Base-by-base conservation (phyloP, 2,888 invertebrate species). In the Orchesella flavescens region DNA sequence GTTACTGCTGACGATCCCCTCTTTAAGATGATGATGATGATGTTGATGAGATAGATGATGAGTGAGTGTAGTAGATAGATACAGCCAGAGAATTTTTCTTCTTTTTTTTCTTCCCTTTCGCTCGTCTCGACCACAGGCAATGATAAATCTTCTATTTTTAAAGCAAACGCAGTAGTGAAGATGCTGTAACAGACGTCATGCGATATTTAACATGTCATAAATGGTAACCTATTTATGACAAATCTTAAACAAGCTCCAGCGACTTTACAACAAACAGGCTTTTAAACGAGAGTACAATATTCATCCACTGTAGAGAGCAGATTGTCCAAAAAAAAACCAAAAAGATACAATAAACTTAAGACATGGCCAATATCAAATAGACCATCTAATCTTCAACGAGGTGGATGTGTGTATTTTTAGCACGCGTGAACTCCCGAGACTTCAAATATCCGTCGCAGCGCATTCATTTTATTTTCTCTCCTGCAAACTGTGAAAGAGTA, bases 261-360 rank as follows among this genome's bases (percentile, higher is more conserved):
- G 19, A 44, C 43, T 44, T 66, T 66, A 44, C 66, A 66, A 66
- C 12, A 23, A 17, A 66, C 44, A 43, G 44, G 46, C 44, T 17
- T 44, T 9, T 66, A 66, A 17, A 44, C 46, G 66, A 10, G 66
- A 10, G 59, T 59, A 72, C 59, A 72, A 72, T 59, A 46, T 49
- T 65, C 75, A 75, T 75, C 75, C 75, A 75, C 75, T 65, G 65
- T 75, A 65, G 75, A 65, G 75, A 13, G 13, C 21, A 44, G 43
- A 5, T 44, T 19, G 21, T 24, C 13, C 61, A 23, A 24, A 61
- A 23, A 24, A 61, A 75, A 75, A 75, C 21, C 55, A 71, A 46
- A 71, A 34, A 34, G 10, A 23, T 66, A 71, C 55, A 71, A 24
- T 71, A 34, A 55, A 55, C 57, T 71, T 24, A 55, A 34, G 21